Base-by-base conservation (phyloP, 2,888 invertebrate species). In the Molorchus minor region DNA sequence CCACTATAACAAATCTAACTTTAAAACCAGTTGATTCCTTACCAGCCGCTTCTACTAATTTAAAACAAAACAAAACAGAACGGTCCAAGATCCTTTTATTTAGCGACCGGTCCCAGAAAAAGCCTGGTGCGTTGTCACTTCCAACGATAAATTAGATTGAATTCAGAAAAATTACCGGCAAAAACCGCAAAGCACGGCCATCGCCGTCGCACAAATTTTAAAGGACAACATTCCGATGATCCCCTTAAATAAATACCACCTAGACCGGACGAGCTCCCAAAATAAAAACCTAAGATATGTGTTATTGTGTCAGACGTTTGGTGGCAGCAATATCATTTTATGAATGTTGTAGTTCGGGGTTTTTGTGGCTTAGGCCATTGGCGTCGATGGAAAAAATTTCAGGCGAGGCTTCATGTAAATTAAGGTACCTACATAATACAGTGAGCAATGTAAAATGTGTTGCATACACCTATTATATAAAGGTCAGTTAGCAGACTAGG, bases 271-370 rank as follows among this genome's bases (percentile, higher is more conserved):
- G 58, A 54, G 52, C 55, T 56, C 54, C 64, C 51, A 58, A 67
- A 66, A 64, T 65, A 67, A 64, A 71, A 69, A 72, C 55, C 55
- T 51, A 44, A 62, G 69, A 72, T 70, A 73, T 74, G 72, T 73
- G 72, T 75, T 73, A 74, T 75, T 75, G 71, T 75, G 74, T 75
- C 74, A 71, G 71, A 64, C 65, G 62, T 67, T 65, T 66, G 70
- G 74, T 71, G 72, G 68, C 62, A 67, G 54, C 49, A 71, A 71
- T 68, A 67, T 68, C 69, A 65, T 68, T 69, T 65, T 53, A 68
- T 68, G 71, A 70, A 71, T 69, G 68, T 62, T 69, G 65, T 64
- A 47, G 64, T 58, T 58, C 35, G 67, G 56, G 46, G 55, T 58
- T 62, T 68, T 68, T 68, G 16, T 41, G 29, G 52, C 12, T 0